These are phyloP conservation scores for Eilema sororculum DNA, from an alignment of 2,888 invertebrate genomes.

Conservation along the genomic window DNA sequence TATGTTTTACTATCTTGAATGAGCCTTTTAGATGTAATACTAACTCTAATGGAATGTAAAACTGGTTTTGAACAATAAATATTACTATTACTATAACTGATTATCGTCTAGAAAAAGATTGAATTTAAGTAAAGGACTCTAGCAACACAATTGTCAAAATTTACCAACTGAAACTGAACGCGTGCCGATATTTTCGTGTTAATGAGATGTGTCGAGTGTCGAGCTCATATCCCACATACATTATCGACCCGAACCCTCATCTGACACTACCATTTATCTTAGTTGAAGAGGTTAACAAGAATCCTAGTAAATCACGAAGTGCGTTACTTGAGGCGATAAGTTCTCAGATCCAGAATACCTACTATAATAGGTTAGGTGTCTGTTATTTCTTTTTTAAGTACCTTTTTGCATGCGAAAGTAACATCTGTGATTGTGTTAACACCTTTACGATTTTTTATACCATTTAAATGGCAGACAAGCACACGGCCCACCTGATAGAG, in stretches of 20 bases:
- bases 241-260: slow-evolving; percentile 1
- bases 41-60: no score
- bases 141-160: background rate
- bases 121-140: no score
- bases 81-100: no score
- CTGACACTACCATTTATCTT: background rate
- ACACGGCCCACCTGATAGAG: no score
- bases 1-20: no score
- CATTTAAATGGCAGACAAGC: no score
- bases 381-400: background rate
- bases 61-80: no score
- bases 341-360: background rate
- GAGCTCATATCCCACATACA: background rate
- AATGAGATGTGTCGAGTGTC: slow-evolving; percentile 1
- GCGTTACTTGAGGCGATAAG: background rate
- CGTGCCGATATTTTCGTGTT: background rate
- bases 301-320: slow-evolving; percentile 8
- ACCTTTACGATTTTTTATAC: no score
- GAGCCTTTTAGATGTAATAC: no score
- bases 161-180: background rate
- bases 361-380: background rate
- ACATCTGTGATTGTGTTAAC: background rate
- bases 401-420: background rate
- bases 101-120: no score
- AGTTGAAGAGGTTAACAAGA: slow-evolving; percentile 2